phyloP scores from a whole-genome alignment of 30 jellyfish, hydroid and myxozoan species.

The Nemopilema nomurai region DNA sequence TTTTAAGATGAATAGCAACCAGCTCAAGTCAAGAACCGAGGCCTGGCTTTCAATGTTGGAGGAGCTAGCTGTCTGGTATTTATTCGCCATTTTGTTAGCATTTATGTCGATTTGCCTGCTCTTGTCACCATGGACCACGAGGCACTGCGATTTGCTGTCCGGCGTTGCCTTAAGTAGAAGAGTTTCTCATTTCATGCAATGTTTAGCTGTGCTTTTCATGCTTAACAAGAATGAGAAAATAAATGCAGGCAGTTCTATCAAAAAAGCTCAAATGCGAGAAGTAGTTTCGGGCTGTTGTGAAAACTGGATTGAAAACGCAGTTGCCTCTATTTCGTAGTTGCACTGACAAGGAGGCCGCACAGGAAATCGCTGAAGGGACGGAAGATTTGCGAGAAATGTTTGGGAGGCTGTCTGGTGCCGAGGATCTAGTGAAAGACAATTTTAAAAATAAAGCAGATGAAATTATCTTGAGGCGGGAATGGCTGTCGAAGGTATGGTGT shows the following conservation, averaged over 20 bases:
- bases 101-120: neutral
- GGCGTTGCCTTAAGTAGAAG: neutral
- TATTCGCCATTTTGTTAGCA: neutral
- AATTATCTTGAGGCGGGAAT: neutral
- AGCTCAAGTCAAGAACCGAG: neutral
- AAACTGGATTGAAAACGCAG: neutral
- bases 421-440: neutral
- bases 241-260: too few species aligned
- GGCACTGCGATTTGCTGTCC: too few species aligned
- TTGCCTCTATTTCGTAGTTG: constrained; percentile 9
- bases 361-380: constrained; percentile 19
- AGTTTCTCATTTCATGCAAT: too few species aligned
- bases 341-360: constrained; percentile 40
- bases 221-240: too few species aligned
- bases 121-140: neutral
- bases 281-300: neutral
- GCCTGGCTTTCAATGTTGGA: constrained; percentile 38
- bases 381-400: neutral
- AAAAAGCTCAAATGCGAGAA: neutral
- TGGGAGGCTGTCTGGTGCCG: neutral
- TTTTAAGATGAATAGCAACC: neutral
- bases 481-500: neutral
- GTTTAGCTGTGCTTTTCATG: too few species aligned
- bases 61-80: constrained; percentile 17
- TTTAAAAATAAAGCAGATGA: neutral